phyloP scores from a whole-genome alignment of 2,888 invertebrate genomes.

The Lampropteryx suffumata region DNA sequence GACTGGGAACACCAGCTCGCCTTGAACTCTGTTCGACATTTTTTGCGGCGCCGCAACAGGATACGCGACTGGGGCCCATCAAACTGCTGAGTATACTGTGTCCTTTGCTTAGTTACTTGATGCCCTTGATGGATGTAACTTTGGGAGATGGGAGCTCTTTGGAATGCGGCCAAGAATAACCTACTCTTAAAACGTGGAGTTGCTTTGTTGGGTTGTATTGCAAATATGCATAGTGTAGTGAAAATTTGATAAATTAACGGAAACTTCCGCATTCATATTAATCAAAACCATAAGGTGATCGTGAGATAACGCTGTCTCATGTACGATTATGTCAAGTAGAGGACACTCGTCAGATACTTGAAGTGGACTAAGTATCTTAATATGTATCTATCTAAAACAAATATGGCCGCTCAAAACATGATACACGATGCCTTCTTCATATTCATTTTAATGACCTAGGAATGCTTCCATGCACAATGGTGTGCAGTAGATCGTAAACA shows the following conservation, averaged over 20 bases:
- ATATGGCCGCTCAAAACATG: constrained; percentile 56
- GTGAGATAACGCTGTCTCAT: constrained; percentile 46
- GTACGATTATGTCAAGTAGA: constrained; percentile 52
- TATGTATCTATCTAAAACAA: constrained; percentile 56
- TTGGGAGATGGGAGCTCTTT: constrained; percentile 37
- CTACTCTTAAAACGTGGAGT: constrained; percentile 25
- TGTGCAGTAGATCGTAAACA: constrained; percentile 8
- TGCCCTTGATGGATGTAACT: constrained; percentile 67
- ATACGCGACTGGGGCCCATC: constrained; percentile 62
- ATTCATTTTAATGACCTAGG: constrained; percentile 11
- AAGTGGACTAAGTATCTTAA: constrained; percentile 52
- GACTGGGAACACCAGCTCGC: constrained; percentile 70
- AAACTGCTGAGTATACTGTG: constrained; percentile 52
- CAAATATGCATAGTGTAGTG: too few species aligned
- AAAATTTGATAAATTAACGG: too few species aligned
- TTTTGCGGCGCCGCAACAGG: constrained; percentile 76
- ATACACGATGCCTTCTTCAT: constrained; percentile 35
- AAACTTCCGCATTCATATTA: too few species aligned
- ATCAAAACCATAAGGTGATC: too few species aligned
- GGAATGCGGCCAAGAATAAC: constrained; percentile 38
- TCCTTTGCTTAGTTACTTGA: constrained; percentile 33
- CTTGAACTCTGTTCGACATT: constrained; percentile 79
- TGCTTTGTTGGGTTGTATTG: neutral
- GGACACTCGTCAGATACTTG: constrained; percentile 46
- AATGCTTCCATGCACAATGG: constrained; percentile 12